phyloP scores from a whole-genome alignment of 2,888 invertebrate species.

The Drosophila anomelani region DNA sequence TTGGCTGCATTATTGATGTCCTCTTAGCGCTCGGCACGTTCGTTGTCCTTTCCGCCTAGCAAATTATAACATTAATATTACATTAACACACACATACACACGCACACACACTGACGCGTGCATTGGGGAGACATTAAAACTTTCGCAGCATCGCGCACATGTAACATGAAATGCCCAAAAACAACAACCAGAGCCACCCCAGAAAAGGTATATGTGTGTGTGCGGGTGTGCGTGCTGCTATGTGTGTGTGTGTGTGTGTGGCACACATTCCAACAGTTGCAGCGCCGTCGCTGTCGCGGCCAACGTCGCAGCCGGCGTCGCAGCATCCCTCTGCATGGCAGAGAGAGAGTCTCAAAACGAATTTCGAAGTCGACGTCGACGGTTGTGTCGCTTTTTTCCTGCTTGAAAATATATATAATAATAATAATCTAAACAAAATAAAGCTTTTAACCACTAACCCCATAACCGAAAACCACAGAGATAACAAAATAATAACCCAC shows the following conservation, averaged over 20 bases:
- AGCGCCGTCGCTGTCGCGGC: conserved; percentile 57
- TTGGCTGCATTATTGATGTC: conserved; percentile 70
- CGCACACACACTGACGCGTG: conserved; percentile 41
- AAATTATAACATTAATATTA: conserved; percentile 81
- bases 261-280: conserved; percentile 79
- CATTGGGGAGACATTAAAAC: conserved; percentile 77
- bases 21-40: conserved; percentile 41
- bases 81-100: conserved; percentile 65
- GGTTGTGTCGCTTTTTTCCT: conserved; percentile 82
- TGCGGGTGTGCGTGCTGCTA: conserved; percentile 18
- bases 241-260: conserved; percentile 52
- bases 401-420: conserved; percentile 38
- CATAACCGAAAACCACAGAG: conserved; percentile 15
- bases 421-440: conserved; percentile 27
- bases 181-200: conserved; percentile 49
- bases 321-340: conserved; percentile 40
- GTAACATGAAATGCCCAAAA: conserved; percentile 64
- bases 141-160: conserved; percentile 62
- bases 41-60: conserved; percentile 62
- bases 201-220: conserved; percentile 43
- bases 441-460: conserved; percentile 16
- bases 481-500: conserved; percentile 1
- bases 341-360: conserved; percentile 78
- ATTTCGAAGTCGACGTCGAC: conserved; percentile 84
- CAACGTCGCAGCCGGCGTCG: conserved; percentile 17